These are phyloP conservation scores for Bujurquina vittata DNA, from an alignment of 2,113 vertebrate genomes.

Conservation along the genomic window DNA sequence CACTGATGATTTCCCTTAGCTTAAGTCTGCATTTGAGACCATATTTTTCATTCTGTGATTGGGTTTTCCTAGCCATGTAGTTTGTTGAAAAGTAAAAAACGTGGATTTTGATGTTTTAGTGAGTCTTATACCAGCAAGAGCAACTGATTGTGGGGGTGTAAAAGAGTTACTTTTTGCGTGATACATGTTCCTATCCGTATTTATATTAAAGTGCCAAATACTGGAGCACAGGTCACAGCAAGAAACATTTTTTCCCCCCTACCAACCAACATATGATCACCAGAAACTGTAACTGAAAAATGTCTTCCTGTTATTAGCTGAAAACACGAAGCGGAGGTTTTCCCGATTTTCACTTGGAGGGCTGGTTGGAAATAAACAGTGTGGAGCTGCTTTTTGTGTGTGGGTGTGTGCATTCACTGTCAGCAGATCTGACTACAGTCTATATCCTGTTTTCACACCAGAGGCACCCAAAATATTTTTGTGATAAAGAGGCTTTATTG, in stretches of 20 bases:
- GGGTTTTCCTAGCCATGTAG: neutral
- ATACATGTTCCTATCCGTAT: rapidly evolving
- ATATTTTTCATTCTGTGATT: neutral
- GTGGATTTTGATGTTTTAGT: neutral
- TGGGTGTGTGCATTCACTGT: neutral
- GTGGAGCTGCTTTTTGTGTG: neutral
- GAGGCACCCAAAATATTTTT: neutral
- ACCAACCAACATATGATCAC: neutral
- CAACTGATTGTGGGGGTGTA: neutral
- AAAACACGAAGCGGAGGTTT: neutral
- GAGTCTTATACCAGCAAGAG: neutral
- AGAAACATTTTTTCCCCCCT: neutral
- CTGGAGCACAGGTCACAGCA: neutral
- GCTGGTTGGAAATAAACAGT: neutral
- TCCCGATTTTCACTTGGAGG: neutral
- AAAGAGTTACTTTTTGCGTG: neutral
- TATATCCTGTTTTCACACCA: conserved; percentile 1
- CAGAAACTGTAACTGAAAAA: neutral
- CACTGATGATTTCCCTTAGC: no score
- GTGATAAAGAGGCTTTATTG: neutral
- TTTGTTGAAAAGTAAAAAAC: neutral
- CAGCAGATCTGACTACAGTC: neutral
- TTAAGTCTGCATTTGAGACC: neutral
- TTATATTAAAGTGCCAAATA: conserved; percentile 1
- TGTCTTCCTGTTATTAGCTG: neutral